Evolutionary conservation across 1,140 invertebrate species (phyloP), one percentile per base, ranked within the genome.

Genomic region (Hylaeus volcanicus): DNA sequence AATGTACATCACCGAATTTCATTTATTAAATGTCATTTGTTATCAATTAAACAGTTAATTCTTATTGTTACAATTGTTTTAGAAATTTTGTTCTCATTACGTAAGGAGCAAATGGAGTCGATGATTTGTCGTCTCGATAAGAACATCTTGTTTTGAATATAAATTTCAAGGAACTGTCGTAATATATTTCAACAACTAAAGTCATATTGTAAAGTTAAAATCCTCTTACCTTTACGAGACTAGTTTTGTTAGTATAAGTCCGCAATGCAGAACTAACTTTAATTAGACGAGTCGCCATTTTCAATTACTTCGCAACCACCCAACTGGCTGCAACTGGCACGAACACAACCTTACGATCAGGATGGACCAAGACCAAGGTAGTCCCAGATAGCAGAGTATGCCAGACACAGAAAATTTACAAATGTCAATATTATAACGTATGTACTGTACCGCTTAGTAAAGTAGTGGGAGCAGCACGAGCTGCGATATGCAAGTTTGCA

Each of bases 261-360:
- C 90, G 90, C 77, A 94, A 79, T 15, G 89, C 88, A 60, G 90
- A 88, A 60, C 91, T 88, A 76, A 94, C 88, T 84, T 80, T 92
- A 64, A 94, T 79, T 83, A 94, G 78, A 90, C 92, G 91, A 82
- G 92, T 93, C 89, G 93, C 93, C 93, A 94, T 94, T 92, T 86
- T 55, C 53, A 37, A 82, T 58, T 79, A 63, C 45, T 70, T 66
- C 55, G 43, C 8, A 74, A 79, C 45, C 51, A 2, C 2, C 11
- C 56, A 12, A 8, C 5, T 51, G 5, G 3, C 8, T 9, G 48
- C 48, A 8, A 51, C 26, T 61, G 12, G 55, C 55, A 15, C 45
- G 45, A 71, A 26, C 26, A 26, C 26, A 26, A 26, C 14, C 55
- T 78, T 43, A 61, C 15, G 39, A 63, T n/a, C 12, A 70, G 26